Conservation (phyloP, 2,113 vertebrate species). For the Beaufortia kweichowensis region DNA sequence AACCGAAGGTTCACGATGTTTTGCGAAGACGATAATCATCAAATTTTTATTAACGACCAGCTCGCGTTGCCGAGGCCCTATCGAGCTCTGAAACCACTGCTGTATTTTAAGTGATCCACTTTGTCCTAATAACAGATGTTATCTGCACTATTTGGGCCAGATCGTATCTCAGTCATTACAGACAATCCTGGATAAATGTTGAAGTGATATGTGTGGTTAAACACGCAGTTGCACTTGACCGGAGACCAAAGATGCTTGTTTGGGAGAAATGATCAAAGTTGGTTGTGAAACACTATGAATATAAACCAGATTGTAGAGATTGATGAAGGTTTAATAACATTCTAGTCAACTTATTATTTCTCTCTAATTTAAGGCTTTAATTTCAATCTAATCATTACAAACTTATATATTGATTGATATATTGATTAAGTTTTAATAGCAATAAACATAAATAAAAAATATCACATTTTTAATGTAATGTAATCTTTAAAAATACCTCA, state of each 20-base stretch:
- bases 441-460: too few relatives aligned
- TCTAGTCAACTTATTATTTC: too few relatives aligned
- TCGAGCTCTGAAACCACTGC: constrained; percentile 3
- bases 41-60: constrained; percentile 44
- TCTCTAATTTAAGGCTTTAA: too few relatives aligned
- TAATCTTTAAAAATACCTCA: too few relatives aligned
- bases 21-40: constrained; percentile 46
- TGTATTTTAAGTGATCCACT: constrained; percentile 40
- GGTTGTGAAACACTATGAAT: too few relatives aligned
- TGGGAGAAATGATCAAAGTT: not conserved
- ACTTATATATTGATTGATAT: too few relatives aligned
- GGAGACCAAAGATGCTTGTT: not conserved
- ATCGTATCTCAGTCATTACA: not conserved
- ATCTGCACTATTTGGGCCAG: constrained; percentile 34
- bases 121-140: constrained; percentile 43
- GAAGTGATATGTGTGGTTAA: not conserved
- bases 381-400: too few relatives aligned
- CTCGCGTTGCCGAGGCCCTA: not conserved
- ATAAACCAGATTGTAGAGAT: too few relatives aligned
- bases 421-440: too few relatives aligned
- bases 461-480: too few relatives aligned
- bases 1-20: constrained; percentile 11
- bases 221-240: not conserved
- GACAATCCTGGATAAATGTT: constrained; percentile 11
- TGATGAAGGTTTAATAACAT: too few relatives aligned